Percentiles rank a stretch among this genome's conserved stretches.
phyloP scores from a whole-genome alignment of 2,797 vertebrate genomes.

The Anniella stebbinsi region DNA sequence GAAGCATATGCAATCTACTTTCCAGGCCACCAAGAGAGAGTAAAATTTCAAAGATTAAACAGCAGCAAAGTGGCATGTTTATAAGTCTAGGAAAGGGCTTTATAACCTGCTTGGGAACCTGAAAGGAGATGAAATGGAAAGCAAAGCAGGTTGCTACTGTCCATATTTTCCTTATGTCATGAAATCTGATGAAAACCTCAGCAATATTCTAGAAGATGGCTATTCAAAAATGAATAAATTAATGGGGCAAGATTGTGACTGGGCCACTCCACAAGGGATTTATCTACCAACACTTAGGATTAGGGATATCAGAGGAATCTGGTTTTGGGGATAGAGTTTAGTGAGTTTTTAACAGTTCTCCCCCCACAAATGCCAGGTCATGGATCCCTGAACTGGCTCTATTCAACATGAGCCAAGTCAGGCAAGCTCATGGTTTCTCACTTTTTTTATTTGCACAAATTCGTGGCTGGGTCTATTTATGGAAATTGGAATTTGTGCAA shows the following conservation, averaged over 20 bases:
- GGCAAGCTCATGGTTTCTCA: too few relatives aligned
- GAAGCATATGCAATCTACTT: slow-evolving; percentile 23
- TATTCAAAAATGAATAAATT: background rate
- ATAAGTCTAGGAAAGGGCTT: slow-evolving; percentile 20
- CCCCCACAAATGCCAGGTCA: too few relatives aligned
- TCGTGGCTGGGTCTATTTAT: too few relatives aligned
- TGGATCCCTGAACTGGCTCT: too few relatives aligned
- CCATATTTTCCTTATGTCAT: background rate
- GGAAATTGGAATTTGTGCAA: too few relatives aligned
- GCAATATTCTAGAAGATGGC: background rate
- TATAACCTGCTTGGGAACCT: background rate
- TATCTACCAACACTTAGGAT: background rate
- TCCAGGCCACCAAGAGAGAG: slow-evolving; percentile 4
- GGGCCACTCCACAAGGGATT: background rate
- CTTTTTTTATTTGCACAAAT: too few relatives aligned
- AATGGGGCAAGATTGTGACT: background rate
- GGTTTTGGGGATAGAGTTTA: too few relatives aligned
- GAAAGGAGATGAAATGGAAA: slow-evolving; percentile 22
- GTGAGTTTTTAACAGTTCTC: too few relatives aligned
- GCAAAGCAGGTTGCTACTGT: background rate
- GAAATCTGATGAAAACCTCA: slow-evolving; percentile 1
- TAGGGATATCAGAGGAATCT: too few relatives aligned
- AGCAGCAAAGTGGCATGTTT: slow-evolving; percentile 7
- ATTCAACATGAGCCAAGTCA: too few relatives aligned
- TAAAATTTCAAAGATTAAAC: slow-evolving; percentile 17